phyloP scores from a whole-genome alignment of 2,113 vertebrate species.

The Patagioenas fasciata region DNA sequence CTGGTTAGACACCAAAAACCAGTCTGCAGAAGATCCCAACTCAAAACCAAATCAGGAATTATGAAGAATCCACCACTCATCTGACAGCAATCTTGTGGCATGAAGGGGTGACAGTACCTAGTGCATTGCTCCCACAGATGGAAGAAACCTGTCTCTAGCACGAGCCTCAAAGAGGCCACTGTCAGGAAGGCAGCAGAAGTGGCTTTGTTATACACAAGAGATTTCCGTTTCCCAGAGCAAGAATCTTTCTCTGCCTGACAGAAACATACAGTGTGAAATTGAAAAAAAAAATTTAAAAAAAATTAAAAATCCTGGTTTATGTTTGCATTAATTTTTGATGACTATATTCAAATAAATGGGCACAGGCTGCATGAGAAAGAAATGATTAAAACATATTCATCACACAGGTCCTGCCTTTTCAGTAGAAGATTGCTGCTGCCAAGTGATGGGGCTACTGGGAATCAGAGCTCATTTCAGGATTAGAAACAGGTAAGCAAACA shows the following conservation, averaged over 20 bases:
- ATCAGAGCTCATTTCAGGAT: background rate
- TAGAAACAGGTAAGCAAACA: background rate
- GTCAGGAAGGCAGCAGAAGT: background rate
- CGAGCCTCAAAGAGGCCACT: background rate
- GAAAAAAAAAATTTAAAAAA: background rate
- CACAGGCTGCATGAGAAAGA: background rate
- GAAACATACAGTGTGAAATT: background rate
- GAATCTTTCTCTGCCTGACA: background rate
- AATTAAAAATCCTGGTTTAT: background rate
- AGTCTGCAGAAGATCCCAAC: background rate
- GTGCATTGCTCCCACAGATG: background rate
- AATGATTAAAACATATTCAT: background rate
- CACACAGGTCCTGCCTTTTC: background rate
- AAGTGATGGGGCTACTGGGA: background rate
- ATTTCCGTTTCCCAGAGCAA: background rate
- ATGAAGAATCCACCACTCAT: background rate
- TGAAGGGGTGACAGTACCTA: background rate
- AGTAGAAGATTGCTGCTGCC: background rate
- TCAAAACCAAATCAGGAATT: background rate
- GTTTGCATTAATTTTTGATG: background rate
- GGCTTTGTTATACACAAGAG: background rate
- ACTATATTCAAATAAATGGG: background rate
- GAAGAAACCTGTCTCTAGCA: background rate
- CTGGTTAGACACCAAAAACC: background rate
- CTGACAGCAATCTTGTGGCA: background rate